Evolutionary conservation across 2,113 vertebrate genomes (phyloP), one percentile per base, ranked within the genome.

Genomic region (Zosterops pallidus): DNA sequence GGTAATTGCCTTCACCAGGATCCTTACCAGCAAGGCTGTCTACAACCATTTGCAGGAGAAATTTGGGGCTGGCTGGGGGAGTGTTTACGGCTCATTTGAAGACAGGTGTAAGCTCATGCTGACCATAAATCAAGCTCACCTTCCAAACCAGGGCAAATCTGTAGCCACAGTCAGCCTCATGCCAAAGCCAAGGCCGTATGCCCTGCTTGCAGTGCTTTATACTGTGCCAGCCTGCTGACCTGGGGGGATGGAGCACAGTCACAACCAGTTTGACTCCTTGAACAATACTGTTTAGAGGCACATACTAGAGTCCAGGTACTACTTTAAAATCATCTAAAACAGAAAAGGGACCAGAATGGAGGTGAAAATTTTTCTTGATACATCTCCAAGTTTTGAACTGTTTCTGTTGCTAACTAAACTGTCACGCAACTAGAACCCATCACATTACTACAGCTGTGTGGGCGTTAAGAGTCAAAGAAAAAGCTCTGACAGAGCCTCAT

Each of bases 381-480:
- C 15, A 5, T 14, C 5, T 94, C 87, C 93, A 90, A 63, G 20
- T 71, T 77, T 55, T 75, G 56, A 86, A n/a, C 35, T 74, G 44
- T 80, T 95, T 90, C 64, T 95, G 31, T 64, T 92, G 71, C 78
- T 88, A 90, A 16, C 59, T 77, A 76, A 94, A 87, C 42, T 83
- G 60, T 67, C 0, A 0, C 5, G 44, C 24, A 76, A 80, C 53
- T 67, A 95, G 63, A 95, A 37, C 49, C 33, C 67, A 80, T 94
- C 14, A 2, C 35, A 83, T 91, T 92, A 52, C 83, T 87, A 77
- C 94, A 95, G 86, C 75, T 93, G 92, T 74, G 88, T 94, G 78
- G 93, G 93, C 3, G n/a, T 85, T 80, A 47, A 80, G 55, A 91
- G 47, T 44, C 1, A 5, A 90, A 95, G 79, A 86, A 93, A 93